Conservation (phyloP, 2,888 invertebrate genomes). For the Trisateles emortualis region DNA sequence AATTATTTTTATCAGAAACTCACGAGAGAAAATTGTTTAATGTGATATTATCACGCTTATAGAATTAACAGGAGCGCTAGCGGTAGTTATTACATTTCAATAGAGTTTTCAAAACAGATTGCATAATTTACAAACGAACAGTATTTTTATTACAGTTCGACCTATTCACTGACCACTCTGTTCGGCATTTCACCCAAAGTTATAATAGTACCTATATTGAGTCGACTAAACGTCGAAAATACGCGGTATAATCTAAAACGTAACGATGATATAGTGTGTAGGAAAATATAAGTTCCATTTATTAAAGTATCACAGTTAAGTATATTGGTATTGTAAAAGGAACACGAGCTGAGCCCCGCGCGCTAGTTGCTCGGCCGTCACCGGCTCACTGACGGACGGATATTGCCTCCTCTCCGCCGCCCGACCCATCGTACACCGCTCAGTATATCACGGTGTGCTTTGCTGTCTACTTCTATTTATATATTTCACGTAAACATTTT, state of each 20-base stretch:
- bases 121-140: conserved; percentile 47
- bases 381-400: conserved; percentile 49
- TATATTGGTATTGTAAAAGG: conserved; percentile 28
- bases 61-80: conserved; percentile 4
- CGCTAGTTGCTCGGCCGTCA: conserved; percentile 52
- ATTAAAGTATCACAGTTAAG: conserved; percentile 48
- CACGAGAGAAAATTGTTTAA: conserved; percentile 1
- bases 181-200: too few relatives aligned
- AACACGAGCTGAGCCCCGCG: conserved; percentile 25
- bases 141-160: conserved; percentile 33
- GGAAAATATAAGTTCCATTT: conserved; percentile 29
- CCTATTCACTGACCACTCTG: conserved; percentile 35
- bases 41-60: conserved; percentile 11
- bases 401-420: neutral
- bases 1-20: neutral
- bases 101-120: conserved; percentile 45
- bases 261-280: conserved; percentile 15
- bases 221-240: neutral
- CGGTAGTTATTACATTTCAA: conserved; percentile 19
- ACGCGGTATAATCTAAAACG: conserved; percentile 4
- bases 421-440: neutral
- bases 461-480: neutral
- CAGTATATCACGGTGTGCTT: conserved; percentile 1
- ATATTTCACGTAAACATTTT: neutral
- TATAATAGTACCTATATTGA: too few relatives aligned